phyloP scores from a whole-genome alignment of 2,888 invertebrate species.

The Monochamus alternatus region DNA sequence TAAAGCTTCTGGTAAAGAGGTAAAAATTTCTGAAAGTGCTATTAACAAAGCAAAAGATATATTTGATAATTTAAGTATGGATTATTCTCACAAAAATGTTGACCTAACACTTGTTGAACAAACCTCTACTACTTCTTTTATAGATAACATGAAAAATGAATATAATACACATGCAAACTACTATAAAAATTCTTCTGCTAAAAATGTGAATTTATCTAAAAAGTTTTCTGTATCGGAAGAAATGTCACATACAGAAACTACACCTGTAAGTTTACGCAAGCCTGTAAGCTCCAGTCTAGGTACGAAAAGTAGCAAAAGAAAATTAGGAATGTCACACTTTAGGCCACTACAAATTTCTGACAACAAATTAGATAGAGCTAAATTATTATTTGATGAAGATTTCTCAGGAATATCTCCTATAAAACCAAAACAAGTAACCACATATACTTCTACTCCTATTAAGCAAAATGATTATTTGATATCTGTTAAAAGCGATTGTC shows the following conservation, averaged over 20 bases:
- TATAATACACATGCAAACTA: neutral
- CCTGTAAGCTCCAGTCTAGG: neutral
- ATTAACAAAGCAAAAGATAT: conserved; percentile 65
- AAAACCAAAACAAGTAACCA: conserved; percentile 35
- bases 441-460: conserved; percentile 45
- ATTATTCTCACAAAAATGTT: neutral
- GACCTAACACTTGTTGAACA: neutral
- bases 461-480: conserved; percentile 23
- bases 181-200: neutral
- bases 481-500: conserved; percentile 3
- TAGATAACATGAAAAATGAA: neutral
- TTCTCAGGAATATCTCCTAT: conserved; percentile 42
- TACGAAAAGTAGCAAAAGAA: conserved; percentile 49
- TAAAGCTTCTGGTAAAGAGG: conserved; percentile 66
- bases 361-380: conserved; percentile 61
- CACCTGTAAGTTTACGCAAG: conserved; percentile 3
- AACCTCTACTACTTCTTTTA: neutral
- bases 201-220: neutral
- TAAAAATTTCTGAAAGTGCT: conserved; percentile 67
- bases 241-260: neutral
- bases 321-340: conserved; percentile 61
- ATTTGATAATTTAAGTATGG: conserved; percentile 57
- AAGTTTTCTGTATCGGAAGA: neutral
- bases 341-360: conserved; percentile 62
- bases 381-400: conserved; percentile 57